Percentiles rank a stretch among this genome's conserved stretches.
phyloP scores from a whole-genome alignment of 2,797 vertebrate genomes.

The Borostomias antarcticus region DNA sequence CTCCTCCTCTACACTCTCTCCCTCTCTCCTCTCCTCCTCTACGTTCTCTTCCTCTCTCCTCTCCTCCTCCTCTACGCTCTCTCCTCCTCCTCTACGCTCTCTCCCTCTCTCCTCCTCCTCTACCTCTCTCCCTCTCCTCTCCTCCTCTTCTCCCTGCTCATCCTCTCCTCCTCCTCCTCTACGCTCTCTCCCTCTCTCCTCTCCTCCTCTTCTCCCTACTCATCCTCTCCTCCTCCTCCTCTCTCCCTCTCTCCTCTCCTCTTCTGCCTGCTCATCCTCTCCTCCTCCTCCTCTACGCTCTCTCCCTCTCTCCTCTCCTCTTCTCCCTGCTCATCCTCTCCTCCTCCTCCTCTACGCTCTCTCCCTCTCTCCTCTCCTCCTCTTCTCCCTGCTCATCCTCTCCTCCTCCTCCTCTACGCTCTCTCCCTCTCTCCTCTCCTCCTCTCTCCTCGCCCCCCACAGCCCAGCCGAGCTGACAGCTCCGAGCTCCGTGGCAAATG shows the following conservation, averaged over 20 bases:
- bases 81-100: conserved; percentile 68
- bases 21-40: conserved; percentile 50
- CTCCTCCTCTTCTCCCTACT: conserved; percentile 62
- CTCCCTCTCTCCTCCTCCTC: conserved; percentile 64
- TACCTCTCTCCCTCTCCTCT: conserved; percentile 62
- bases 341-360: no score
- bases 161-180: conserved; percentile 61
- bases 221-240: conserved; percentile 56
- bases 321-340: no score
- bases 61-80: conserved; percentile 45
- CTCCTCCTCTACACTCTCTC: no score
- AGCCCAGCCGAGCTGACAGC: conserved; percentile 87
- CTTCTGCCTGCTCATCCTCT: no score
- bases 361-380: conserved; percentile 43
- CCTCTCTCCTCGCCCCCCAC: conserved; percentile 43
- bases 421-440: conserved; percentile 66
- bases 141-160: conserved; percentile 26
- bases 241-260: conserved; percentile 33
- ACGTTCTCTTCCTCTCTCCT: conserved; percentile 27
- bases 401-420: conserved; percentile 68
- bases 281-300: no score
- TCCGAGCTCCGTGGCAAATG: conserved; percentile 99
- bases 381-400: conserved; percentile 33
- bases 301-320: conserved; percentile 23
- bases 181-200: conserved; percentile 62